phyloP scores from a whole-genome alignment of 53 echinoderm and acorn worm genomes.

The Mesocentrotus franciscanus region DNA sequence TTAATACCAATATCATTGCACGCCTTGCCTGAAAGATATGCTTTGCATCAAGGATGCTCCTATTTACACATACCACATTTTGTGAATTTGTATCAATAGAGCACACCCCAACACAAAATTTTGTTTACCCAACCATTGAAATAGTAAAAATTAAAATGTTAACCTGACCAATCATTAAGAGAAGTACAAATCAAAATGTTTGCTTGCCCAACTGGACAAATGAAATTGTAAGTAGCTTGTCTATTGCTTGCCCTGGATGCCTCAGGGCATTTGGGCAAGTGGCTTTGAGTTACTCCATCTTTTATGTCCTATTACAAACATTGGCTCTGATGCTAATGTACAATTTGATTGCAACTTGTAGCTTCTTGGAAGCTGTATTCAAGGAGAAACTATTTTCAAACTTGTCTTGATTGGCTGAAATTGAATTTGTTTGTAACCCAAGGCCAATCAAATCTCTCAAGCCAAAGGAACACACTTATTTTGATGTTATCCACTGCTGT shows the following conservation, averaged over 20 bases:
- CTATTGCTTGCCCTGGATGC: neutral
- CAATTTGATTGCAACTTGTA: neutral
- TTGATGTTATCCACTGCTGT: neutral
- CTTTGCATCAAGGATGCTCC: neutral
- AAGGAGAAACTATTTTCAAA: no score
- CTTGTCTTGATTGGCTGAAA: no score
- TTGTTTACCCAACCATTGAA: neutral
- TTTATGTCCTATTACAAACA: neutral
- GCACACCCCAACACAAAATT: neutral
- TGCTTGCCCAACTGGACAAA: neutral
- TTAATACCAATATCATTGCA: neutral
- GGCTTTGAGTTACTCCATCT: neutral
- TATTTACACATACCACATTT: neutral
- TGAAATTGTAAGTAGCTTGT: neutral
- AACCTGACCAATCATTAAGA: neutral
- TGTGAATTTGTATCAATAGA: no score
- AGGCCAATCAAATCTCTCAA: no score
- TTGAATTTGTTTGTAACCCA: no score
- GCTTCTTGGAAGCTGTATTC: neutral
- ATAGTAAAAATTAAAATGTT: no score
- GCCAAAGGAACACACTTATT: no score
- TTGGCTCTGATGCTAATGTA: neutral
- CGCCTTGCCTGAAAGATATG: constrained; percentile 8
- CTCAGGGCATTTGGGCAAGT: neutral
- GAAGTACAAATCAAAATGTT: neutral